Conservation (phyloP, 2,888 invertebrate species). For the Tachystola acroxantha region DNA sequence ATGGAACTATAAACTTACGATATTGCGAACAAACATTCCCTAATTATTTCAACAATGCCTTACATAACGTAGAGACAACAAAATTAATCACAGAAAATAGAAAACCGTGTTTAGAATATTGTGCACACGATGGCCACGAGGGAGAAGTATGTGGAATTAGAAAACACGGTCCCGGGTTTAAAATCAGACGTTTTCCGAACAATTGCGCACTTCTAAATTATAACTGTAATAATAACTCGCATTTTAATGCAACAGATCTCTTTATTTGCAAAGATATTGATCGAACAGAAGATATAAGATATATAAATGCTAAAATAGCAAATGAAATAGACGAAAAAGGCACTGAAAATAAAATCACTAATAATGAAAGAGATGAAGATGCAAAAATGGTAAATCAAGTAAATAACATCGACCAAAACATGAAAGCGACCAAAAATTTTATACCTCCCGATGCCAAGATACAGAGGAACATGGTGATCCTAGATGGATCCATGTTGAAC, state of each 20-base stretch:
- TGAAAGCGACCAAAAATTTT: neutral
- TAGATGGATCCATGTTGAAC: constrained; percentile 38
- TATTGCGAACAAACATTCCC: constrained; percentile 32
- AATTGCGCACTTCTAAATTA: constrained; percentile 39
- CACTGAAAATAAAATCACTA: neutral
- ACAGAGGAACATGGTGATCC: constrained; percentile 35
- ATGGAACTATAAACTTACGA: constrained; percentile 37
- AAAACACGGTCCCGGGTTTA: constrained; percentile 42
- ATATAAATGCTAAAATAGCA: neutral
- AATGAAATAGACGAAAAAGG: neutral
- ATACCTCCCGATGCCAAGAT: neutral
- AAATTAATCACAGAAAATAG: neutral
- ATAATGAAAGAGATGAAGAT: neutral
- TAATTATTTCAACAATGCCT: neutral
- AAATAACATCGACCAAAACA: no score
- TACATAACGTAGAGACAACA: constrained; percentile 4
- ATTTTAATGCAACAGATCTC: constrained; percentile 37
- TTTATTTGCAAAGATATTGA: constrained; percentile 35
- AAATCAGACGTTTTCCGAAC: constrained; percentile 39
- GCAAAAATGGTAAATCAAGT: no score
- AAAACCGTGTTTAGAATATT: constrained; percentile 20
- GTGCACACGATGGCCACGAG: constrained; percentile 10
- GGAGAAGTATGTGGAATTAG: constrained; percentile 40
- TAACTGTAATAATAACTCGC: constrained; percentile 36
- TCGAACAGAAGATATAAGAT: constrained; percentile 2